Percentiles rank a stretch among this genome's conserved stretches.
These are phyloP conservation scores for Plebejus melissa DNA, from an alignment of 2,888 invertebrate genomes.

Conservation along the genomic window DNA sequence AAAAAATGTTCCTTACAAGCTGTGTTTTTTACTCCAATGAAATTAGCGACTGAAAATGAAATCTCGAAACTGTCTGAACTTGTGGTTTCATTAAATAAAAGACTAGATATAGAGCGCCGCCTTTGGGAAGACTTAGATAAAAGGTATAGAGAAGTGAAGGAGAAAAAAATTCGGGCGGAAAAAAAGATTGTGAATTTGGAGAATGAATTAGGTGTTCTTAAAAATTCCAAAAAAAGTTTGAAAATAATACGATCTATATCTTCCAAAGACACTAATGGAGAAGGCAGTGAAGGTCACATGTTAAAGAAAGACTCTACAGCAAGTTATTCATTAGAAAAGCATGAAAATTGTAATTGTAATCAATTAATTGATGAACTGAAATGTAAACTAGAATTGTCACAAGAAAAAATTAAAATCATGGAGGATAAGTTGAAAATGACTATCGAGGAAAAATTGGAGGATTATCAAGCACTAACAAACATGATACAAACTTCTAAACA, in stretches of 20 bases:
- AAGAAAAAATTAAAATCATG: constrained; percentile 82
- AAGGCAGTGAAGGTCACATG: constrained; percentile 40
- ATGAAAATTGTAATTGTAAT: constrained; percentile 1
- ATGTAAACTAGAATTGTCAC: constrained; percentile 79
- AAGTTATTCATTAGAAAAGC: not conserved
- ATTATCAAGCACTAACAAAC: constrained; percentile 74
- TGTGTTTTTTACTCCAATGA: constrained; percentile 73
- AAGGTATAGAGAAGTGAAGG: constrained; percentile 75
- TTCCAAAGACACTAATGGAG: constrained; percentile 42
- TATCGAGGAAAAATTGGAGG: constrained; percentile 81
- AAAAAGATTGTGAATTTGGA: constrained; percentile 50
- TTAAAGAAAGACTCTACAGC: constrained; percentile 49
- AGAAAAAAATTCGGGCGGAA: constrained; percentile 65
- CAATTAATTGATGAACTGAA: constrained; percentile 53
- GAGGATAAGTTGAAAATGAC: constrained; percentile 81
- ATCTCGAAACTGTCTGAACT: constrained; percentile 79
- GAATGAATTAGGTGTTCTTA: constrained; percentile 50
- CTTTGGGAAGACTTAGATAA: constrained; percentile 79
- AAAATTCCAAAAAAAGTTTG: constrained; percentile 54
- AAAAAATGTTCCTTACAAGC: constrained; percentile 72
- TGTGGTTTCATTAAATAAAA: constrained; percentile 74
- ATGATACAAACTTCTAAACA: constrained; percentile 79
- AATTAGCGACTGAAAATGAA: constrained; percentile 81
- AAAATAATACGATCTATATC: constrained; percentile 51
- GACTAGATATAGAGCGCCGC: constrained; percentile 79